Percentiles rank a stretch among this genome's conserved stretches.
Conservation (phyloP, 1,140 invertebrate genomes). For the Panagrolaimus sp. region DNA sequence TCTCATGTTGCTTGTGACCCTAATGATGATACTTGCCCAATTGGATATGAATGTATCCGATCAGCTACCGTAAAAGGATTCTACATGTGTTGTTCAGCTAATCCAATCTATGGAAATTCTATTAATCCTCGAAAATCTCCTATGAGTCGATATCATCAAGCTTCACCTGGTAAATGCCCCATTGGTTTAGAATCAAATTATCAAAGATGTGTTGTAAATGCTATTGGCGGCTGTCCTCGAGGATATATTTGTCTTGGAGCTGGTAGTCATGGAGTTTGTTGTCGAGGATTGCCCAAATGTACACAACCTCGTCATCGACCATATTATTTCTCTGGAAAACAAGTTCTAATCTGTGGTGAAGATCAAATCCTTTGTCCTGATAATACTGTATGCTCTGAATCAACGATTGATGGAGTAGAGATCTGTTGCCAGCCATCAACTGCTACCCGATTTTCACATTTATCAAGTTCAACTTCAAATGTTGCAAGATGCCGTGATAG, state of each 20-base stretch:
- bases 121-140: not conserved
- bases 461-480: not conserved
- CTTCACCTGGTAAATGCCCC: constrained; percentile 34
- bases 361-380: constrained; percentile 44
- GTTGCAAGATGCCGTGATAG: constrained; percentile 36
- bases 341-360: constrained; percentile 53
- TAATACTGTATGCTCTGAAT: constrained; percentile 43
- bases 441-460: not conserved
- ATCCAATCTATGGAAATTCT: not conserved
- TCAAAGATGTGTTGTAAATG: constrained; percentile 44
- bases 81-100: constrained; percentile 46
- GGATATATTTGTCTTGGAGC: constrained; percentile 49
- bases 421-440: constrained; percentile 51
- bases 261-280: constrained; percentile 42
- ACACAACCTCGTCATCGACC: constrained; percentile 37
- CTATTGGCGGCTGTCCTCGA: constrained; percentile 44
- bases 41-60: constrained; percentile 44
- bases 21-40: constrained; percentile 47
- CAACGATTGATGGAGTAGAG: constrained; percentile 46
- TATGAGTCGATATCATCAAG: constrained; percentile 10
- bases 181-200: constrained; percentile 42
- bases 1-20: constrained; percentile 55
- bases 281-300: constrained; percentile 50
- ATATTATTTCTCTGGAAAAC: constrained; percentile 48
- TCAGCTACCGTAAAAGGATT: constrained; percentile 49